These are phyloP conservation scores for Brachionus calyciflorus DNA, from an alignment of 1,140 invertebrate species.

Conservation along the genomic window DNA sequence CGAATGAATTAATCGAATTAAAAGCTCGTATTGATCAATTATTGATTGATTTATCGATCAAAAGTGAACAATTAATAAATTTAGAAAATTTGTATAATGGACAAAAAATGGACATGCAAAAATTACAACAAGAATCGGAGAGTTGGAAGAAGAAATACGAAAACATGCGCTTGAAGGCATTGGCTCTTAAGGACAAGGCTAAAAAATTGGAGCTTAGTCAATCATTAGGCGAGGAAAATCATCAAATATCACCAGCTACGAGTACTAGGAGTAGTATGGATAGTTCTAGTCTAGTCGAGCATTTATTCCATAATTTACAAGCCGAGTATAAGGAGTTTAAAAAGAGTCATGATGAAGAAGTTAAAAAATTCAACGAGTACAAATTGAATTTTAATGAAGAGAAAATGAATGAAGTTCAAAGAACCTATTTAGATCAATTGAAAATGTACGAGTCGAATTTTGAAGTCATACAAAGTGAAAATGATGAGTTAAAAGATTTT, in stretches of 20 bases:
- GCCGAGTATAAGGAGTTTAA: conserved; percentile 30
- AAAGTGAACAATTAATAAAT: conserved; percentile 9
- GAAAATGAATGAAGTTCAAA: neutral
- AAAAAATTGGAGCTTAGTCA: conserved; percentile 2
- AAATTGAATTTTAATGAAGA: neutral
- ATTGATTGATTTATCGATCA: conserved; percentile 3
- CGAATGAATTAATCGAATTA: neutral
- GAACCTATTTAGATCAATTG: neutral
- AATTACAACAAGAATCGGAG: neutral
- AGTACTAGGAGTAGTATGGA: conserved; percentile 7
- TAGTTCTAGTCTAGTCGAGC: conserved; percentile 14
- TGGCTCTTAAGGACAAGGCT: conserved; percentile 5
- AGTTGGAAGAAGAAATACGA: conserved; percentile 36
- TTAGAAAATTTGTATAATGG: conserved; percentile 9
- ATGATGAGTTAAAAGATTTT: neutral
- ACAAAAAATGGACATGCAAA: neutral
- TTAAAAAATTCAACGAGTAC: neutral
- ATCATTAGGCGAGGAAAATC: neutral
- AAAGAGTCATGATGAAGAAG: conserved; percentile 1
- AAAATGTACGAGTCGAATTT: neutral
- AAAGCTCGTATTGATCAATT: neutral
- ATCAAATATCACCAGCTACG: neutral
- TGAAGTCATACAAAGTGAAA: neutral
- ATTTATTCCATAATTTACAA: conserved; percentile 6
- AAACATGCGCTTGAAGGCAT: conserved; percentile 6